Evolutionary conservation across 2,888 invertebrate genomes (phyloP).

Genomic region (Tubulanus polymorphus): DNA sequence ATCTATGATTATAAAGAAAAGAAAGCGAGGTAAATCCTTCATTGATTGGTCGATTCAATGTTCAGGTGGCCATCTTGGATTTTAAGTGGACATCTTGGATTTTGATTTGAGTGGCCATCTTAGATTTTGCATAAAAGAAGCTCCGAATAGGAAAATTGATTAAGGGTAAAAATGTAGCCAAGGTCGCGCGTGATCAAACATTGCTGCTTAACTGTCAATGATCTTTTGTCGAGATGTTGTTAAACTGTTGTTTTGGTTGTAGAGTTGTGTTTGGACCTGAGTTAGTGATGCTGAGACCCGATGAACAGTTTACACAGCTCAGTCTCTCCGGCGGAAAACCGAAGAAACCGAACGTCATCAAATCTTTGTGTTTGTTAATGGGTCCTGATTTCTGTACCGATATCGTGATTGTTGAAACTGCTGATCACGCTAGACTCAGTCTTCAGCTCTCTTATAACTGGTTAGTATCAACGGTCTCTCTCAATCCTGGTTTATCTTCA

Average conservation of each 20-base stretch:
- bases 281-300: slow-evolving; percentile 57
- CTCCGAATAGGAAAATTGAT: too few relatives aligned
- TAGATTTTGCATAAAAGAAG: too few relatives aligned
- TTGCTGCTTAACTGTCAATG: too few relatives aligned
- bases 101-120: too few relatives aligned
- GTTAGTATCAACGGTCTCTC: slow-evolving; percentile 40
- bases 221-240: too few relatives aligned
- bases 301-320: slow-evolving; percentile 58
- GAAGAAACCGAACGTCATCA: slow-evolving; percentile 56
- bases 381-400: slow-evolving; percentile 59
- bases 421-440: slow-evolving; percentile 57
- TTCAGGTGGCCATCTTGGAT: too few relatives aligned
- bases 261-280: slow-evolving; percentile 59
- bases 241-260: too few relatives aligned
- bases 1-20: slow-evolving; percentile 58
- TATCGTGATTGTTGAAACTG: slow-evolving; percentile 57
- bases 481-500: not conserved
- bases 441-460: slow-evolving; percentile 58
- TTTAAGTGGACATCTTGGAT: too few relatives aligned
- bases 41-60: not conserved
- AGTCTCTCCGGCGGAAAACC: slow-evolving; percentile 57
- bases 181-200: too few relatives aligned
- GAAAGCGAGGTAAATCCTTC: slow-evolving; percentile 48
- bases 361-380: slow-evolving; percentile 55
- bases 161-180: too few relatives aligned